phyloP scores from a whole-genome alignment of 2,797 vertebrate genomes.

The Masticophis lateralis region DNA sequence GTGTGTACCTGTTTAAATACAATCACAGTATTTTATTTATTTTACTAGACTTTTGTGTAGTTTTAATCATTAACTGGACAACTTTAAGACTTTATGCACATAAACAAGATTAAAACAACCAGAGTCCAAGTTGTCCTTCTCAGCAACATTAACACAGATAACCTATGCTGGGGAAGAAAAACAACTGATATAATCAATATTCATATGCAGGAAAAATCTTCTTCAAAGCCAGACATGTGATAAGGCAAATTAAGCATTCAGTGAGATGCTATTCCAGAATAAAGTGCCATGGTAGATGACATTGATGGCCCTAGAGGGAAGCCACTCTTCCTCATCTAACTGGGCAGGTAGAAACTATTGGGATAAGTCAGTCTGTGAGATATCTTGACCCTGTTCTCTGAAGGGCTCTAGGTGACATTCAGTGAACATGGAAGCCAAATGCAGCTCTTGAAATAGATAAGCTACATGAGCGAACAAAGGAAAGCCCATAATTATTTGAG shows the following conservation, averaged over 20 bases:
- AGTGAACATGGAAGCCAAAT: not conserved
- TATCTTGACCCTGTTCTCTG: not conserved
- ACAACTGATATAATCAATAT: not conserved
- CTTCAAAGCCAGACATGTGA: not conserved
- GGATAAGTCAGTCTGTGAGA: not conserved
- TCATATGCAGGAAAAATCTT: not conserved
- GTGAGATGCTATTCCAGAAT: not conserved
- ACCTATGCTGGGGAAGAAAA: not conserved
- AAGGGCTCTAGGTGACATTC: not conserved
- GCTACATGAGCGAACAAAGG: not conserved
- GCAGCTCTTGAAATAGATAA: not conserved
- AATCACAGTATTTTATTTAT: not conserved
- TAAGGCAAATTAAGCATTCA: not conserved
- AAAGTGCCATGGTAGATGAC: not conserved
- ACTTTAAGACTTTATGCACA: not conserved
- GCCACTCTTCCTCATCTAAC: not conserved
- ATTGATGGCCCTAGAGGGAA: not conserved
- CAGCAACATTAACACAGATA: not conserved
- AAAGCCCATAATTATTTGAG: not conserved
- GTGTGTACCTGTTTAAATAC: slow-evolving; percentile 64
- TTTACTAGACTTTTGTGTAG: not conserved
- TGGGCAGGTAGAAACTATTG: not conserved
- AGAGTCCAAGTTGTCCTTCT: not conserved
- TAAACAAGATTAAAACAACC: not conserved
- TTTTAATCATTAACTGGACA: not conserved